Base-by-base conservation (phyloP, 2,113 vertebrate genomes). In the Phylloscopus trochiloides region DNA sequence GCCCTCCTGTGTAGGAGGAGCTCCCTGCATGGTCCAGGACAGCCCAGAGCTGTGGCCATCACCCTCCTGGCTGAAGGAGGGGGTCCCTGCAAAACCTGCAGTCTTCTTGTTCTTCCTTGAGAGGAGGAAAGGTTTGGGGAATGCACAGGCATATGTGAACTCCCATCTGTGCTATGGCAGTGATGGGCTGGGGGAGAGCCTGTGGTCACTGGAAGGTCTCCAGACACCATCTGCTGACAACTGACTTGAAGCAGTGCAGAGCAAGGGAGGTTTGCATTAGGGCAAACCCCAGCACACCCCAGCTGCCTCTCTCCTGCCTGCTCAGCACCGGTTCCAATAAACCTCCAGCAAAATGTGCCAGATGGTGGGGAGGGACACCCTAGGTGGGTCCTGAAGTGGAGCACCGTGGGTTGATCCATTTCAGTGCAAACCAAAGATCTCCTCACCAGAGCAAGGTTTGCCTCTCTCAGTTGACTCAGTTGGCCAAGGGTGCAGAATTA, bases 181-280 rank as follows among this genome's bases (percentile, higher is more conserved):
- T 74, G 82, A 91, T 92, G 94, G 93, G 94, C 86, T 43, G 87
- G 92, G 87, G 97, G 87, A 96, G 93, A 73, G 79, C 3, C 79
- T 93, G 93, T 80, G 94, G 88, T 77, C 38, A 21, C 81, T 96
- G 96, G 94, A 95, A 92, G 84, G 70, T 78, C 92, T 95, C 91
- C 94, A 96, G 96, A 74, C 81, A 66, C 47, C 10, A 0, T 94
- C 91, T 57, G 94, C 96, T 96, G 96, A 91, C 36, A 89, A 71
- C 51, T 40, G 83, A 45, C 45, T 86, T n/a, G 14, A 92, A 63
- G 80, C 88, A 80, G 81, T 36, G 2, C 38, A 55, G 75, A 42
- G 34, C 0, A 1, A 81, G 48, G 71, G 42, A 50, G 31, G 40
- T n/a, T 90, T 85, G 63, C 17, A 17, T 18, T 0, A 18, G 72